phyloP scores from a whole-genome alignment of 2,797 vertebrate genomes.

The Microctenopoma stevenorrisi region DNA sequence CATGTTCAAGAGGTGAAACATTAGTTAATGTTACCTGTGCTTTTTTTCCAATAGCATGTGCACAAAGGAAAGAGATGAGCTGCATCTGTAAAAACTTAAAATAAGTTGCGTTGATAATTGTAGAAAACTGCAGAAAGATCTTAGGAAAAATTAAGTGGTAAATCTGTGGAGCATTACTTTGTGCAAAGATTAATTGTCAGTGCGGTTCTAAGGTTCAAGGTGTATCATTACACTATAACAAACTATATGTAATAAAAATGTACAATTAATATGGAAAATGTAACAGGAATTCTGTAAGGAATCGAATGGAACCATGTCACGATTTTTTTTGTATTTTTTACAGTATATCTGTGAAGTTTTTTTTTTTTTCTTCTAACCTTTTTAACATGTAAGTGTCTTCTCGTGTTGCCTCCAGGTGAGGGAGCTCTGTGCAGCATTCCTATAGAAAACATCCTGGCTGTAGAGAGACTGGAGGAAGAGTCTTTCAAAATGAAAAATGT shows the following conservation, averaged over 20 bases:
- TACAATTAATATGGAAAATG: too few relatives aligned
- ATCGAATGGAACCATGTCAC: too few relatives aligned
- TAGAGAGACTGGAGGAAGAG: conserved; percentile 96
- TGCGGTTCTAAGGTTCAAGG: background rate
- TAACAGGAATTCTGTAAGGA: too few relatives aligned
- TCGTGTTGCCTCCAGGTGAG: conserved; percentile 84
- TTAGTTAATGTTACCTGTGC: too few relatives aligned
- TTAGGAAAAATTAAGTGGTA: background rate
- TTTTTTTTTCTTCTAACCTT: background rate
- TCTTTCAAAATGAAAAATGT: conserved; percentile 99
- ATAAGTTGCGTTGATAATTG: background rate
- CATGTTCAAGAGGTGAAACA: background rate
- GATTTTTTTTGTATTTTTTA: background rate
- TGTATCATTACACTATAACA: too few relatives aligned
- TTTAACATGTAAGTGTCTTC: conserved; percentile 24
- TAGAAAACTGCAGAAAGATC: background rate
- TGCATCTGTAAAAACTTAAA: background rate
- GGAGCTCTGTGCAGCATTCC: conserved; percentile 95
- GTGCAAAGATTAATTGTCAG: background rate
- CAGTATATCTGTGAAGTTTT: background rate
- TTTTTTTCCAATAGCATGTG: too few relatives aligned
- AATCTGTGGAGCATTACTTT: background rate
- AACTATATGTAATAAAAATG: too few relatives aligned
- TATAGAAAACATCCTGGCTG: conserved; percentile 98
- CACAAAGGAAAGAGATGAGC: background rate